Evolutionary conservation across 2,113 vertebrate species (phyloP).

Genomic region (Cisticola juncidis): DNA sequence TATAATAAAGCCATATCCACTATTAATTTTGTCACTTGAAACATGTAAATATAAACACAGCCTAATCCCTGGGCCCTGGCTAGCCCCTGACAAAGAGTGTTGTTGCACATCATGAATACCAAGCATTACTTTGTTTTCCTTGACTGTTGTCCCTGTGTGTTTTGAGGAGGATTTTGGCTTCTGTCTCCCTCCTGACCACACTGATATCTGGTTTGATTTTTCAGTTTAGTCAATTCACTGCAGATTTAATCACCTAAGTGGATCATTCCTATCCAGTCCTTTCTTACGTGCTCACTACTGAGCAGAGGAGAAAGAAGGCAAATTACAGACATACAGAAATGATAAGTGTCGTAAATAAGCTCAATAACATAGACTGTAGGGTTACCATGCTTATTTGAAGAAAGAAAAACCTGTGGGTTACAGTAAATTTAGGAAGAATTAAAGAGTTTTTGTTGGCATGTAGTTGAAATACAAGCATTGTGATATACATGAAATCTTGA

Average conservation of each 20-base stretch:
- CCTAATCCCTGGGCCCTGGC: neutral
- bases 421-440: neutral
- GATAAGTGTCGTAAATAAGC: neutral
- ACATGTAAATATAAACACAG: neutral
- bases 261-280: neutral
- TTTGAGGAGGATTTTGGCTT: neutral
- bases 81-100: neutral
- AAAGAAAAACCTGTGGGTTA: neutral
- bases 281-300: neutral
- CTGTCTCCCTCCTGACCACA: neutral
- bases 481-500: neutral
- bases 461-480: neutral
- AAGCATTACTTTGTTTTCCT: neutral
- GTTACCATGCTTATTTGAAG: neutral
- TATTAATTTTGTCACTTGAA: neutral
- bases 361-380: neutral
- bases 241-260: neutral
- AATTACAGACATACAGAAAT: neutral
- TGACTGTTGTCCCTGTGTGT: neutral
- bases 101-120: neutral
- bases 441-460: neutral
- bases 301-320: neutral
- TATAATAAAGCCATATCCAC: neutral
- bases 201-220: neutral
- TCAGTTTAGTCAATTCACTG: neutral